Conservation (phyloP, 2,113 vertebrate genomes). For the Ancistrus triradiatus region DNA sequence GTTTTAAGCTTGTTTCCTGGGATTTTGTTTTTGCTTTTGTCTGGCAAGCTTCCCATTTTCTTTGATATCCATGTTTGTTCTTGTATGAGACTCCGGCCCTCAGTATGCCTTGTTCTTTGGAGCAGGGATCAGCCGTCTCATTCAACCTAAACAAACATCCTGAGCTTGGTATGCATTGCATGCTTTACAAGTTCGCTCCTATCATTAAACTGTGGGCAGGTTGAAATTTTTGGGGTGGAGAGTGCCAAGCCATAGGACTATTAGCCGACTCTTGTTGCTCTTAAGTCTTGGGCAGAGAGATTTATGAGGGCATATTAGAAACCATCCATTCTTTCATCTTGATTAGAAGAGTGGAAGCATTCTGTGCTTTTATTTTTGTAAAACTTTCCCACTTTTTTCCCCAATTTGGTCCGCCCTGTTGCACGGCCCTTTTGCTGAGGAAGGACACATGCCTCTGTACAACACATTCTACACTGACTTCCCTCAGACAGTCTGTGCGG, state of each 20-base stretch:
- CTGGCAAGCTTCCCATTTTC: constrained; percentile 32
- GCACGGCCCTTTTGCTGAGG: too few relatives aligned
- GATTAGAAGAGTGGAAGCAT: constrained; percentile 30
- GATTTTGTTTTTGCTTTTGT: constrained; percentile 54
- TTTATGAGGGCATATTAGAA: constrained; percentile 53
- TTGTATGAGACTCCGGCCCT: constrained; percentile 3
- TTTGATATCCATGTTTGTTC: constrained; percentile 21
- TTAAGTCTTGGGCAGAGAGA: constrained; percentile 48
- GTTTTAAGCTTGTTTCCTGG: constrained; percentile 41
- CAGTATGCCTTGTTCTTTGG: constrained; percentile 21
- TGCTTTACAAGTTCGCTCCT: neutral
- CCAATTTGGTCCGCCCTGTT: too few relatives aligned
- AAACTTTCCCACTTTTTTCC: too few relatives aligned
- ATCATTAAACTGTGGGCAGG: constrained; percentile 45
- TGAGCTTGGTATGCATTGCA: constrained; percentile 40
- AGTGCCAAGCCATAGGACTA: neutral
- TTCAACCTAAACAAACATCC: constrained; percentile 45
- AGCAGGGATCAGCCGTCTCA: constrained; percentile 43
- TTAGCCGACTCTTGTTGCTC: neutral
- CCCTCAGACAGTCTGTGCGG: too few relatives aligned
- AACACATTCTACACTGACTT: too few relatives aligned
- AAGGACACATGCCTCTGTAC: too few relatives aligned
- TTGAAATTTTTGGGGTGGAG: constrained; percentile 47
- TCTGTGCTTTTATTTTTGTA: too few relatives aligned
- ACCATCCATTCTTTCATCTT: constrained; percentile 51